A percentile compares a stretch with the other conserved stretches of the same genome.
Evolutionary conservation across 2,888 invertebrate species (phyloP).

Genomic region (Acrocera orbiculus): DNA sequence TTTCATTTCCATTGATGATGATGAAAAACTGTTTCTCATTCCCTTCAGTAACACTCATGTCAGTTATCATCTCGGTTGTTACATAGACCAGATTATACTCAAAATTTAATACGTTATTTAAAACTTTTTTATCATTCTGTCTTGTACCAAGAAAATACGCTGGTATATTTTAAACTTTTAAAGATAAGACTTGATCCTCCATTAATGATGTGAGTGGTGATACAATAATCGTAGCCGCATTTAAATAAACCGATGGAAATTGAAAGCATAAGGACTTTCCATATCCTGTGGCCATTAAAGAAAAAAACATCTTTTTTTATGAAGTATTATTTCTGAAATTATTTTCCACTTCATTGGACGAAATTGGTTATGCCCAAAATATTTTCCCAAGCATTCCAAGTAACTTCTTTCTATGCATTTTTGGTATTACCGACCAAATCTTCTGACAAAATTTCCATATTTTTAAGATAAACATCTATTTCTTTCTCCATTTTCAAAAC

Average conservation of each 20-base stretch:
- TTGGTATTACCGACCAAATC: too few relatives aligned
- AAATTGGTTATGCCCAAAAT: constrained; percentile 39
- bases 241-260: constrained; percentile 40
- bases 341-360: constrained; percentile 42
- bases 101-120: constrained; percentile 16
- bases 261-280: constrained; percentile 55
- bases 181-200: constrained; percentile 49
- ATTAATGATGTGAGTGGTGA: constrained; percentile 54
- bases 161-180: constrained; percentile 35
- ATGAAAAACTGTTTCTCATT: too few relatives aligned
- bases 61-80: constrained; percentile 35
- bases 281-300: constrained; percentile 52
- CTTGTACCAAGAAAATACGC: constrained; percentile 41
- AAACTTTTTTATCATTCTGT: constrained; percentile 28
- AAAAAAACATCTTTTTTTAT: constrained; percentile 42
- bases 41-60: too few relatives aligned
- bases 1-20: too few relatives aligned
- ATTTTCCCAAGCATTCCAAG: constrained; percentile 31
- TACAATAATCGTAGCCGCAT: constrained; percentile 40
- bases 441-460: too few relatives aligned
- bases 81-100: constrained; percentile 22
- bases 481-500: too few relatives aligned
- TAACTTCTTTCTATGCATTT: too few relatives aligned
- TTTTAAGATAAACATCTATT: too few relatives aligned
- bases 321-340: constrained; percentile 33